These are phyloP conservation scores for Polyodon spathula DNA, from an alignment of 2,113 vertebrate species.

Conservation along the genomic window DNA sequence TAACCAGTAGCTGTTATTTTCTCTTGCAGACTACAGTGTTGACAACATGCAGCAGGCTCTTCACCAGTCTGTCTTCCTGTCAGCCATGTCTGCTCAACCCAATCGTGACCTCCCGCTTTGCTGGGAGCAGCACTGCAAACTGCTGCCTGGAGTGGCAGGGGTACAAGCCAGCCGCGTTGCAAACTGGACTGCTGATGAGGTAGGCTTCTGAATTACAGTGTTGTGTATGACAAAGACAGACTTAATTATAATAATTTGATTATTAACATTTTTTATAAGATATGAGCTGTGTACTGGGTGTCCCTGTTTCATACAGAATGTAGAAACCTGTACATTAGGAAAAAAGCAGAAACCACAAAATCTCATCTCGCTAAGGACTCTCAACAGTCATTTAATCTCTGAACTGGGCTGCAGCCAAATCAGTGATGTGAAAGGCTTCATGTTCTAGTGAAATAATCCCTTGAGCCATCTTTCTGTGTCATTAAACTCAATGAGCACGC, in stretches of 20 bases:
- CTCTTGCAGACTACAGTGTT: conserved; percentile 30
- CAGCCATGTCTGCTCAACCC: conserved; percentile 49
- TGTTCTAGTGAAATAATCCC: no score
- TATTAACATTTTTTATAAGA: no score
- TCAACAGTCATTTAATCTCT: no score
- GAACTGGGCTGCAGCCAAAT: no score
- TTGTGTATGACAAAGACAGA: not conserved
- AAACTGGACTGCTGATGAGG: conserved; percentile 58
- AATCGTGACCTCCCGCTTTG: conserved; percentile 43
- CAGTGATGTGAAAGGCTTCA: no score
- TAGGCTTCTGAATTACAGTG: conserved; percentile 17
- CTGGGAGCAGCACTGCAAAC: conserved; percentile 54
- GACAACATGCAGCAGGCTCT: conserved; percentile 36
- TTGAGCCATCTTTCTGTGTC: no score
- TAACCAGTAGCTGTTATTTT: not conserved
- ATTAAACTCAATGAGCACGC: no score
- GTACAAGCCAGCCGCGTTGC: conserved; percentile 37
- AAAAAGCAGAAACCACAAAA: no score
- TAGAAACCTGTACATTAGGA: no score
- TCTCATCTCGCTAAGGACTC: no score
- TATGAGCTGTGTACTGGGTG: no score
- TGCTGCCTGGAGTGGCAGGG: conserved; percentile 43
- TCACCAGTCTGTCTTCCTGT: conserved; percentile 51
- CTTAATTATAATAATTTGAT: not conserved
- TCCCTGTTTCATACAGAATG: no score